A percentile compares a stretch with the other conserved stretches of the same genome.
These are phyloP conservation scores for Siniperca knerii DNA, from an alignment of 2,113 vertebrate species.

Conservation along the genomic window DNA sequence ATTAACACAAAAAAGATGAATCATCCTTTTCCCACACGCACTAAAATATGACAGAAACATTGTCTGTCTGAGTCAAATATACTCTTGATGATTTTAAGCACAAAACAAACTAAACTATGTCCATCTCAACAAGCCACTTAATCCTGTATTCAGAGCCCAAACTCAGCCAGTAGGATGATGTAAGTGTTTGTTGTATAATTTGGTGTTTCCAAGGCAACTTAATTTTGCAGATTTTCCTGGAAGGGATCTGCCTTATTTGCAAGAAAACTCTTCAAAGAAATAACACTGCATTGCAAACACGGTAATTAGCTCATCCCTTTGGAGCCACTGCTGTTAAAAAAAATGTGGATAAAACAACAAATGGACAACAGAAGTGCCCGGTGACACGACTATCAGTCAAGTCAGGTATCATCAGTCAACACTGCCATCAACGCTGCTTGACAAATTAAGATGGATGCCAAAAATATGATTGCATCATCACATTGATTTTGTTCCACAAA, in stretches of 20 bases:
- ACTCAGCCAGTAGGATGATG: conserved; percentile 37
- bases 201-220: conserved; percentile 60
- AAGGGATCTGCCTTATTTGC: conserved; percentile 44
- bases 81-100: conserved; percentile 9
- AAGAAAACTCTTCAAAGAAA: conserved; percentile 39
- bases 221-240: conserved; percentile 39
- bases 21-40: conserved; percentile 23
- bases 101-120: conserved; percentile 32
- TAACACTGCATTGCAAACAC: conserved; percentile 36
- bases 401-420: conserved; percentile 62
- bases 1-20: conserved; percentile 56
- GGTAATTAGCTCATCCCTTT: conserved; percentile 44
- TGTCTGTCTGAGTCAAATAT: conserved; percentile 20
- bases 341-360: conserved; percentile 22
- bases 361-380: conserved; percentile 12
- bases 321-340: neutral
- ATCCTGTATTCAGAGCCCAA: conserved; percentile 22
- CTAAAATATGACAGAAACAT: conserved; percentile 51
- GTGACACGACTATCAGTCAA: conserved; percentile 61
- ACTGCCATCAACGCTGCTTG: conserved; percentile 7
- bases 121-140: conserved; percentile 23
- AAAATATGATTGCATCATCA: conserved; percentile 41
- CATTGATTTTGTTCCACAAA: conserved; percentile 44
- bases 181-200: conserved; percentile 48
- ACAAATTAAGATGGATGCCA: conserved; percentile 68